A percentile compares a stretch with the other conserved stretches of the same genome.
Conservation (phyloP, 2,888 invertebrate species). For the Hoplodrina blanda region DNA sequence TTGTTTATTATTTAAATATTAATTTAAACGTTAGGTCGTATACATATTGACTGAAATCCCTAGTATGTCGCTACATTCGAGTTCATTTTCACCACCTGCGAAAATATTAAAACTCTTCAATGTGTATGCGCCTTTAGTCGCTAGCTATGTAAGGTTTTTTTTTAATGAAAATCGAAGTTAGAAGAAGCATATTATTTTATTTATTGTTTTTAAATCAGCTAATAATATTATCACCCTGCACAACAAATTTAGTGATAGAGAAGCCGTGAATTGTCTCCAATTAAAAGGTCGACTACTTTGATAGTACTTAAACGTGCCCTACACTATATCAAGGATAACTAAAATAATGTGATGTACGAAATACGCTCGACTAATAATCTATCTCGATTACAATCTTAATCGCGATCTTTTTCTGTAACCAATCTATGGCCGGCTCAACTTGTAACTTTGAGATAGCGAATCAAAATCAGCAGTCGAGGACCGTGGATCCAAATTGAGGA, state of each 20-base stretch:
- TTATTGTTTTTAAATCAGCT: slow-evolving; percentile 56
- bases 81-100: slow-evolving; percentile 11
- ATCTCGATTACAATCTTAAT: neutral
- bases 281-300: slow-evolving; percentile 32
- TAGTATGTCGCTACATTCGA: slow-evolving; percentile 3
- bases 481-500: neutral
- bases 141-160: slow-evolving; percentile 58
- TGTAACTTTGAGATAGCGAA: neutral
- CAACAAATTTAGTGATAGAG: slow-evolving; percentile 53
- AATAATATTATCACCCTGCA: slow-evolving; percentile 54
- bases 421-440: neutral
- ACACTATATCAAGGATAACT: slow-evolving; percentile 43
- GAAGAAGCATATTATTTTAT: slow-evolving; percentile 37
- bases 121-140: slow-evolving; percentile 64
- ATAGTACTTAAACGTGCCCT: slow-evolving; percentile 62
- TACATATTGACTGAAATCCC: slow-evolving; percentile 56
- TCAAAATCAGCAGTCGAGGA: neutral
- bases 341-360: slow-evolving; percentile 56
- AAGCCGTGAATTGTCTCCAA: slow-evolving; percentile 33
- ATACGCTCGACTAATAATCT: neutral
- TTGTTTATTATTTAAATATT: slow-evolving; percentile 60
- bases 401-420: neutral
- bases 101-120: slow-evolving; percentile 31
- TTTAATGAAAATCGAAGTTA: slow-evolving; percentile 49
- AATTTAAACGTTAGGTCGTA: slow-evolving; percentile 57